Evolutionary conservation across 2,113 vertebrate genomes (phyloP).

Genomic region (Gorsachius goisagi): DNA sequence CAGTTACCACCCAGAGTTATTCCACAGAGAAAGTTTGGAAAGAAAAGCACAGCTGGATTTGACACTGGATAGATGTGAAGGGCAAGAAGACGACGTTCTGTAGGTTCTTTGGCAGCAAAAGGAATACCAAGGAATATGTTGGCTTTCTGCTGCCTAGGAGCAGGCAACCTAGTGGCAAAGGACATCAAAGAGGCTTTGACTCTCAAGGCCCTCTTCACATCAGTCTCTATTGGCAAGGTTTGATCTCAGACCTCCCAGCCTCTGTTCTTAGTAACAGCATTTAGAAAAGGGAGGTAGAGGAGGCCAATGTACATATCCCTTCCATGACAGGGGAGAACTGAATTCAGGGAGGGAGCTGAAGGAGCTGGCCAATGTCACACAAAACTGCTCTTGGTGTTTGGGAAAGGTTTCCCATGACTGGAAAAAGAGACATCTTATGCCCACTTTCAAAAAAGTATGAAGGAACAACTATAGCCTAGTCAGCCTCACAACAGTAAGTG

Average conservation of each 20-base stretch:
- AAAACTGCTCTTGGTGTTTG: neutral
- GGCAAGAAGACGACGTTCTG: neutral
- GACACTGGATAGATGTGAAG: neutral
- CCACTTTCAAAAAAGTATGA: neutral
- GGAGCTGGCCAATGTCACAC: neutral
- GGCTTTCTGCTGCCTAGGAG: neutral
- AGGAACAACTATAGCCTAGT: neutral
- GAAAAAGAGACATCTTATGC: neutral
- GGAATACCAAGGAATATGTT: neutral
- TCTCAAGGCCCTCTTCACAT: accelerated
- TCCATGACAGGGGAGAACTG: neutral
- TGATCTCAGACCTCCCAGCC: neutral
- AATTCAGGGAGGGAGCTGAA: neutral
- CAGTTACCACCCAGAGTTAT: neutral
- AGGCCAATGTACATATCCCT: neutral
- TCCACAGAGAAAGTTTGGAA: neutral
- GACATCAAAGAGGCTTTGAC: neutral
- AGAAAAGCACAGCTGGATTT: neutral
- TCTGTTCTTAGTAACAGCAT: neutral
- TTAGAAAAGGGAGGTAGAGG: neutral
- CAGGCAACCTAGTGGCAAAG: neutral
- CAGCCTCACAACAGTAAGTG: neutral
- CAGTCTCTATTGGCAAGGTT: neutral
- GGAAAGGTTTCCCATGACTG: neutral
- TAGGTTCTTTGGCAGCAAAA: neutral